Base-by-base conservation (phyloP, 2,797 vertebrate species). In the Scyliorhinus canicula region DNA sequence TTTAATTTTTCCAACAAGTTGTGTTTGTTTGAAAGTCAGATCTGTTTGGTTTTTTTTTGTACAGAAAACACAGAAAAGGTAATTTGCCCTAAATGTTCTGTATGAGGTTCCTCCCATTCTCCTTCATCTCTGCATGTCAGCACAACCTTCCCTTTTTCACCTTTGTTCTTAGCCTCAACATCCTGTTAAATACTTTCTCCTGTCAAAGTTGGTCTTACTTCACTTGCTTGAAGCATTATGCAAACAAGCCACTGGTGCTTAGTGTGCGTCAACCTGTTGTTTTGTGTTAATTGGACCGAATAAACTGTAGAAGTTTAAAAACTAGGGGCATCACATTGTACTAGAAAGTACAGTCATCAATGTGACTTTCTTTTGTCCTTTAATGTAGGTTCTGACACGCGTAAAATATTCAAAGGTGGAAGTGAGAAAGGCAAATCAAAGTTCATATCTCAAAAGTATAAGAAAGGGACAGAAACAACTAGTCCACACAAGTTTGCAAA, bases 401-500 rank as follows among this genome's bases (percentile, higher is more conserved):
- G 95, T 71, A 97, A 96, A 95, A 97, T 95, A 9, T 79, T 96
- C 40, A 71, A 91, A 69, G 95, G 79, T 63, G 96, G 96, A 96
- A 95, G 44, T 95, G 95, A 95, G 40, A 96, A 96, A 14, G 95
- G 85, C 93, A 96, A 96, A 21, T 90, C 96, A 93, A 97, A 96
- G 96, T 95, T 95, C 16, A 35, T 95, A 95, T 95, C 97, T 86
- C 97, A 96, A 93, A 97, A 96, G 77, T 96, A 96, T 96, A 96
- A 96, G 95, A 97, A 97, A 96, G 96, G 95, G 90, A 96, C 96
- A 24, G 95, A 96, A 95, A 97, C 95, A 95, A 93, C 96, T 95
- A 60, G 47, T 9, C 6, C 44, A 60, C 91, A 69, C n/a, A 85
- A 47, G 95, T 79, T 93, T 96, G 96, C 67, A 97, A 69, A 69